Evolutionary conservation across 2,797 vertebrate genomes (phyloP).

Genomic region (Halcyon smyrnensis): DNA sequence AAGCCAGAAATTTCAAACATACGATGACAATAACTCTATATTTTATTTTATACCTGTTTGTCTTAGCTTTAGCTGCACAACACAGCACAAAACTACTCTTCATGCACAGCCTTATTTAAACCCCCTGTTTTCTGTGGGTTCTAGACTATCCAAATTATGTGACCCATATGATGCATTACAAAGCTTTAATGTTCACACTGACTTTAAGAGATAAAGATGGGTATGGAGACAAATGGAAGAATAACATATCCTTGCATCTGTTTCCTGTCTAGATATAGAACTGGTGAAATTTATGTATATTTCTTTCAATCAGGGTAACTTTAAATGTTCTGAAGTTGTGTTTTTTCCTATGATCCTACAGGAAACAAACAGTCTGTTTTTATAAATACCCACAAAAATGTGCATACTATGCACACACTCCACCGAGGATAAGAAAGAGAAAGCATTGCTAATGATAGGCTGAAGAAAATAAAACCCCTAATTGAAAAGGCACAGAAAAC

Average conservation of each 20-base stretch:
- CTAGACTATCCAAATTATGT: not conserved
- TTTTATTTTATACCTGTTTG: not conserved
- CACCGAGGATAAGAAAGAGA: not conserved
- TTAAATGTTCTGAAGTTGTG: not conserved
- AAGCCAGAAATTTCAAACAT: not conserved
- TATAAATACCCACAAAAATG: not conserved
- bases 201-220: not conserved
- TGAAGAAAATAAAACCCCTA: not conserved
- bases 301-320: not conserved
- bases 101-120: not conserved
- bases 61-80: not conserved
- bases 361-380: not conserved
- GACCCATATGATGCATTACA: not conserved
- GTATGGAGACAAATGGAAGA: not conserved
- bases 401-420: not conserved
- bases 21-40: not conserved
- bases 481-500: not conserved
- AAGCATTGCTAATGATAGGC: not conserved
- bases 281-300: not conserved
- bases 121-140: not conserved
- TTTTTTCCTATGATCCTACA: fast-evolving
- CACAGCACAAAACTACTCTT: not conserved
- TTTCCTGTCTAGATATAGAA: not conserved
- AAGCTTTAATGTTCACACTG: not conserved
- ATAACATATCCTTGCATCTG: not conserved